Conservation (phyloP, 2,113 vertebrate genomes). For the Podarcis raffonei region DNA sequence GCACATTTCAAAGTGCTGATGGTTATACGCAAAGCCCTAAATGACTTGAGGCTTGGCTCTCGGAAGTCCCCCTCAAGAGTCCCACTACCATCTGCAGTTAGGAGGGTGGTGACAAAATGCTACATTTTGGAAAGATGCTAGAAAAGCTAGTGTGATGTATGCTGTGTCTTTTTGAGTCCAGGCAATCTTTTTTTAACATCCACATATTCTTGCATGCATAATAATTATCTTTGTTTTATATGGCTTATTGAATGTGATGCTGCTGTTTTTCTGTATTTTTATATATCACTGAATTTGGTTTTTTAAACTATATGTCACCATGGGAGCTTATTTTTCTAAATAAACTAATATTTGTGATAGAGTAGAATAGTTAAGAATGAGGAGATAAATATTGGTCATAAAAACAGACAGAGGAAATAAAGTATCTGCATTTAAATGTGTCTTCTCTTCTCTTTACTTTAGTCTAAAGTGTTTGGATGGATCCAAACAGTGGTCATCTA, state of each 20-base stretch:
- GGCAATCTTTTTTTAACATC: background rate
- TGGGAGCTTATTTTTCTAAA: background rate
- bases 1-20: background rate
- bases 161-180: background rate
- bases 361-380: no score
- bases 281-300: background rate
- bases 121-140: background rate
- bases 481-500: constrained; percentile 92
- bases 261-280: background rate
- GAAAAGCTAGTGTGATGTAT: background rate
- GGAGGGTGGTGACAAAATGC: background rate
- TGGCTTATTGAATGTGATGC: background rate
- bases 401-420: background rate
- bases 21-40: background rate
- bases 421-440: background rate
- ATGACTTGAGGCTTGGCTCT: background rate
- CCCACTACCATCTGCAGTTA: background rate
- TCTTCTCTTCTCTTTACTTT: constrained; percentile 40
- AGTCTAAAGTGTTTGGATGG: constrained; percentile 89
- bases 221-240: background rate
- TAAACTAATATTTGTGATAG: no score
- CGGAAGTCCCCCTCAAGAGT: background rate
- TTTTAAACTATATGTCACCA: background rate
- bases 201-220: background rate
- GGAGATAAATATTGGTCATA: background rate